These are phyloP conservation scores for Saguinus imperator DNA, from an alignment of 2,113 vertebrate genomes.

Conservation along the genomic window DNA sequence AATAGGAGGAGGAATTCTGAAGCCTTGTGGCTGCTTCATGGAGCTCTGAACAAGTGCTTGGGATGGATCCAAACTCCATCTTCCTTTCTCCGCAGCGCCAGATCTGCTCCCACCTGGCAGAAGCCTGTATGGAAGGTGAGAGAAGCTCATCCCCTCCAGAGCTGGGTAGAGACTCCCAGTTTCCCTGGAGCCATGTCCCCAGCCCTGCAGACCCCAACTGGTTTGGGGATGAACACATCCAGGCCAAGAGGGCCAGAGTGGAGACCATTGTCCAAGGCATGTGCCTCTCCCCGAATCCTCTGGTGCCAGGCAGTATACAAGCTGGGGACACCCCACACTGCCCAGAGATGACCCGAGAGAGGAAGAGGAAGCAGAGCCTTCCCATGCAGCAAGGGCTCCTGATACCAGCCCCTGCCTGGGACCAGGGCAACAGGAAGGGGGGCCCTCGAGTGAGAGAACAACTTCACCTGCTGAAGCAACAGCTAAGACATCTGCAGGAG, in stretches of 20 bases:
- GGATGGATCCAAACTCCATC: conserved; percentile 83
- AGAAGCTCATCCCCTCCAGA: conserved; percentile 81
- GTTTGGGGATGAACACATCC: conserved; percentile 85
- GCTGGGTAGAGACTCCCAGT: conserved; percentile 72
- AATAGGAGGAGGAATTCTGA: conserved; percentile 80
- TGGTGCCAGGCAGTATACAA: conserved; percentile 1
- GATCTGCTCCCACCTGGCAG: conserved; percentile 74
- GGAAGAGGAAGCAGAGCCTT: conserved; percentile 90
- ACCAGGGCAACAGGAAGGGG: conserved; percentile 76
- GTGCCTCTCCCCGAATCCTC: conserved; percentile 85
- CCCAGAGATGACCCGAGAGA: conserved; percentile 82
- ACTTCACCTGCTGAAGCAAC: conserved; percentile 90
- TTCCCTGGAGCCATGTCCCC: conserved; percentile 65
- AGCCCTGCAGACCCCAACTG: conserved; percentile 80
- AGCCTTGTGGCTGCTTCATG: conserved; percentile 63
- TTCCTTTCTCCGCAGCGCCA: conserved; percentile 76
- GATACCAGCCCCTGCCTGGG: neutral
- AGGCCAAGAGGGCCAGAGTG: conserved; percentile 93
- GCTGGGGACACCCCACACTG: conserved; percentile 74
- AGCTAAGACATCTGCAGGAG: conserved; percentile 90
- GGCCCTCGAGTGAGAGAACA: conserved; percentile 90
- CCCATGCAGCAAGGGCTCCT: conserved; percentile 86
- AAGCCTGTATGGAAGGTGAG: conserved; percentile 81
- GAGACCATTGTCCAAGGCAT: conserved; percentile 95
- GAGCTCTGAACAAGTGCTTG: conserved; percentile 84